phyloP scores from a whole-genome alignment of 2,797 vertebrate genomes.

The Hafferia zeledoni region DNA sequence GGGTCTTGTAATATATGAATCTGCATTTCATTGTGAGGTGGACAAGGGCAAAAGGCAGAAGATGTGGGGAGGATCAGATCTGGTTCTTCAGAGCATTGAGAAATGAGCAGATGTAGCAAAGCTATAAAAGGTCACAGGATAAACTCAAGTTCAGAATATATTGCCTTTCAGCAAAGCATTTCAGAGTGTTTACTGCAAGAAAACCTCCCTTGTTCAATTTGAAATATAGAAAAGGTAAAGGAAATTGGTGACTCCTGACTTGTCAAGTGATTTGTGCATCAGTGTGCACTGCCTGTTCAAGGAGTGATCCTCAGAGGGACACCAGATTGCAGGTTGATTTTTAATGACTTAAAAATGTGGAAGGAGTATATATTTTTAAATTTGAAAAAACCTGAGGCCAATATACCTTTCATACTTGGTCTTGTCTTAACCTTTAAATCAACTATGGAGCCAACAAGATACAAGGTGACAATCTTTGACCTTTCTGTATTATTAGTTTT shows the following conservation, averaged over 20 bases:
- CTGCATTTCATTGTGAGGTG: neutral
- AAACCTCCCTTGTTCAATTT: neutral
- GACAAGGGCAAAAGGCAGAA: neutral
- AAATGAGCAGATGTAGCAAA: neutral
- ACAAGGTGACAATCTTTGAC: neutral
- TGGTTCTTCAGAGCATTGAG: neutral
- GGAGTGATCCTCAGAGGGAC: neutral
- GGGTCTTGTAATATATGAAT: neutral
- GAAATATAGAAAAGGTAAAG: neutral
- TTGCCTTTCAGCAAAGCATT: slow-evolving; percentile 12
- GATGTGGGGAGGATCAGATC: neutral
- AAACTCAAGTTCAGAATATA: neutral
- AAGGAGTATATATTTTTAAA: neutral
- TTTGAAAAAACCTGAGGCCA: neutral
- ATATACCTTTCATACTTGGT: neutral
- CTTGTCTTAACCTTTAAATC: neutral
- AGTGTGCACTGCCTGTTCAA: neutral
- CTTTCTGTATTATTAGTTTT: neutral
- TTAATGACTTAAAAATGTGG: neutral
- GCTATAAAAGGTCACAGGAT: neutral
- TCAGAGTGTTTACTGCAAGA: neutral
- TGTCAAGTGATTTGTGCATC: neutral
- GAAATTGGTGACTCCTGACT: neutral
- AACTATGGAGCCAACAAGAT: neutral
- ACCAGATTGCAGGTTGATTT: neutral